These are phyloP conservation scores for Periophthalmus magnuspinnatus DNA, from an alignment of 2,797 vertebrate genomes.

Conservation along the genomic window DNA sequence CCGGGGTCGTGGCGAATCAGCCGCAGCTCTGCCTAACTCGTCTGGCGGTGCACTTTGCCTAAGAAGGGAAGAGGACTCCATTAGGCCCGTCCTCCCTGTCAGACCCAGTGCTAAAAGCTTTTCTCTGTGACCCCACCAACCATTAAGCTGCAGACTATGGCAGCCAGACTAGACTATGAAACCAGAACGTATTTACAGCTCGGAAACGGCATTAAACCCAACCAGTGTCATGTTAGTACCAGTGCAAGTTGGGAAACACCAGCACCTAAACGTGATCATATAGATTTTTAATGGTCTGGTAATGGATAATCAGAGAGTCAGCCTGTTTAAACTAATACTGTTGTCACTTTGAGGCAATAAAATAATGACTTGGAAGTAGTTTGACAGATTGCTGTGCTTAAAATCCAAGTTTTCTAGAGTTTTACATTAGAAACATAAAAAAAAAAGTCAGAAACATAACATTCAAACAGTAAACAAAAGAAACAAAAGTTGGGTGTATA, in stretches of 20 bases:
- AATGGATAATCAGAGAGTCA: conserved; percentile 9
- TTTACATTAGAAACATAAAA: too few relatives aligned
- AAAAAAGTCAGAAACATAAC: too few relatives aligned
- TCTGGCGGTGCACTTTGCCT: conserved; percentile 45
- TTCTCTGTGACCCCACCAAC: conserved; percentile 54
- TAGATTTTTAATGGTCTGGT: conserved; percentile 13
- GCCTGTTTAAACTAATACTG: neutral
- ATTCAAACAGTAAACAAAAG: too few relatives aligned
- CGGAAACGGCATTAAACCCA: conserved; percentile 49
- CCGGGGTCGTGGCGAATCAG: conserved; percentile 47
- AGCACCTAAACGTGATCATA: conserved; percentile 26
- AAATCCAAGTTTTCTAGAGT: too few relatives aligned
- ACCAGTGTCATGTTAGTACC: conserved; percentile 48
- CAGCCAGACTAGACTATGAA: too few relatives aligned
- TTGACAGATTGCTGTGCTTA: too few relatives aligned
- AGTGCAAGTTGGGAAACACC: conserved; percentile 18
- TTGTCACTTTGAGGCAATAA: too few relatives aligned
- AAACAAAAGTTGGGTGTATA: too few relatives aligned
- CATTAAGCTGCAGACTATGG: conserved; percentile 55
- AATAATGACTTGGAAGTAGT: too few relatives aligned
- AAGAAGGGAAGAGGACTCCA: conserved; percentile 54
- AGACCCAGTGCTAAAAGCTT: conserved; percentile 59
- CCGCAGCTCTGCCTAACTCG: conserved; percentile 29
- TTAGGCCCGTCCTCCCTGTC: conserved; percentile 48
- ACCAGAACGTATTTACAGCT: conserved; percentile 55